Conservation (phyloP, 1,140 invertebrate genomes). For the Drosophila biarmipes region DNA sequence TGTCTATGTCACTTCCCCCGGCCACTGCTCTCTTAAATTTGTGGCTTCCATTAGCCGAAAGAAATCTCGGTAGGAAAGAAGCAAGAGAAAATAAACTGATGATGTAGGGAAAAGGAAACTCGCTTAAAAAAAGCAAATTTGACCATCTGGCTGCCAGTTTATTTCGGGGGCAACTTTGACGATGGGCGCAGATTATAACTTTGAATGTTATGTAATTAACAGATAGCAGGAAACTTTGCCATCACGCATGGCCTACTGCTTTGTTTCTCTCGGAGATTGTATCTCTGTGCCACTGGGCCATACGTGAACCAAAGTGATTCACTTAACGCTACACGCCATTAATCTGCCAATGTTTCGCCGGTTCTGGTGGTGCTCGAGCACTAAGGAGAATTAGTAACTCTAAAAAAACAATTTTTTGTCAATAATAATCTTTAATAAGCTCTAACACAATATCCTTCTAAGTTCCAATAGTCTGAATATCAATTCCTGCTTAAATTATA, state of each 20-base stretch:
- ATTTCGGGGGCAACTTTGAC: conserved; percentile 50
- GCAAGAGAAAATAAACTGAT: not conserved
- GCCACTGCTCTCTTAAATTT: conserved; percentile 20
- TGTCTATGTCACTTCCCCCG: conserved; percentile 29
- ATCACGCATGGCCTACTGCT: conserved; percentile 46
- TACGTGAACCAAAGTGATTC: conserved; percentile 59
- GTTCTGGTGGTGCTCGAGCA: conserved; percentile 18
- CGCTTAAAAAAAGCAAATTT: conserved; percentile 46
- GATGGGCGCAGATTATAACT: conserved; percentile 61
- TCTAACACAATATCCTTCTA: no score
- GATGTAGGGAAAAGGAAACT: conserved; percentile 3
- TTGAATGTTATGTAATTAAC: conserved; percentile 73
- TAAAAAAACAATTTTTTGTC: no score
- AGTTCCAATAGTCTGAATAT: no score
- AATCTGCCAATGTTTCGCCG: conserved; percentile 54
- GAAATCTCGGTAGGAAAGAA: conserved; percentile 34
- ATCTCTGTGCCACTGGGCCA: conserved; percentile 31
- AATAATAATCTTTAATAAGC: no score
- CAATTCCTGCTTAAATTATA: no score
- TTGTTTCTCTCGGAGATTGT: conserved; percentile 38
- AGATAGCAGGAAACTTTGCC: conserved; percentile 51
- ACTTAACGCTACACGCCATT: conserved; percentile 66
- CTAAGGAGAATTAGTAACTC: not conserved
- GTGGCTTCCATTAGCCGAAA: conserved; percentile 48
- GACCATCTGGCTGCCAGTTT: conserved; percentile 53